Conservation (phyloP, 2,113 vertebrate genomes). For the Melanerpes aurifrons region DNA sequence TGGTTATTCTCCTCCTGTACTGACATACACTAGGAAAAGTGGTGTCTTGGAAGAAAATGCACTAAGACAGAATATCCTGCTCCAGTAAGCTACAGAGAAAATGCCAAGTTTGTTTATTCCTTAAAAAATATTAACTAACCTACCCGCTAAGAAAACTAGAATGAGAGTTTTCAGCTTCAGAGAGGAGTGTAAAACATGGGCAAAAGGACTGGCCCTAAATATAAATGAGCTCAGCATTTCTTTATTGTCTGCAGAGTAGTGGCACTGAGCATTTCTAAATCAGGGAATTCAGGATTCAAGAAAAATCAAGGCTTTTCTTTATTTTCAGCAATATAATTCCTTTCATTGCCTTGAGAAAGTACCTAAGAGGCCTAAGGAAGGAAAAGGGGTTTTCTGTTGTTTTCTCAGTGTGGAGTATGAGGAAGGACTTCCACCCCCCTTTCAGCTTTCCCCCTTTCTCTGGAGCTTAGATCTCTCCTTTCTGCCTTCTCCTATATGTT, state of each 20-base stretch:
- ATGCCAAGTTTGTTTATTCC: background rate
- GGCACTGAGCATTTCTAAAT: background rate
- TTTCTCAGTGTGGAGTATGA: background rate
- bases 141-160: background rate
- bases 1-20: background rate
- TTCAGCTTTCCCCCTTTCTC: background rate
- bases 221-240: background rate
- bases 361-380: background rate
- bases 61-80: background rate
- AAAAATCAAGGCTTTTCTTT: background rate
- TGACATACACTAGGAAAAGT: background rate
- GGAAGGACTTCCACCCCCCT: background rate
- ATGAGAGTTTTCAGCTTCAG: background rate
- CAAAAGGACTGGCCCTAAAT: background rate
- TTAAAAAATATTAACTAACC: background rate
- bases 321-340: background rate
- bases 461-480: background rate
- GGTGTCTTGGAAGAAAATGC: background rate
- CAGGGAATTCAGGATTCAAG: background rate
- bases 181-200: background rate
- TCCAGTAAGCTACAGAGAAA: background rate
- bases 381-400: background rate
- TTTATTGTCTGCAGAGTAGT: background rate
- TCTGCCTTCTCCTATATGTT: background rate
- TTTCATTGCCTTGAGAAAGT: background rate